A percentile compares a stretch with the other conserved stretches of the same genome.
Evolutionary conservation across 1,140 invertebrate species (phyloP).

Genomic region (Belonocnema kinseyi): DNA sequence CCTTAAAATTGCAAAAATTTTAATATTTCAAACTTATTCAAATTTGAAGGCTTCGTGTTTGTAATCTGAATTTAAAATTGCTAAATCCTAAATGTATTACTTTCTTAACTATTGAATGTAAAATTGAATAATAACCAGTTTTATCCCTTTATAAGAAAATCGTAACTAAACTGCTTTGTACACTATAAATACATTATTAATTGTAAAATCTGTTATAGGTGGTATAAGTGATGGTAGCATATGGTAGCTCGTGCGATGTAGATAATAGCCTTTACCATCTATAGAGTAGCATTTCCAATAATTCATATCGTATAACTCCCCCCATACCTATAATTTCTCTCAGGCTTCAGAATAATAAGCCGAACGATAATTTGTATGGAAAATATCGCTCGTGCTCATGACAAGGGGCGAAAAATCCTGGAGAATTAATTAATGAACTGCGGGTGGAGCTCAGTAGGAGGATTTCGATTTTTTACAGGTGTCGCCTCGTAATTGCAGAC

Average conservation of each 20-base stretch:
- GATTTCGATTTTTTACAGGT: not conserved
- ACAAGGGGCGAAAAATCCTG: not conserved
- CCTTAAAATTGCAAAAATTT: too few relatives aligned
- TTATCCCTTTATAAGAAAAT: not conserved
- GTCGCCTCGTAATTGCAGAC: constrained; percentile 20
- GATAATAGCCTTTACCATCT: constrained; percentile 28
- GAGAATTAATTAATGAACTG: constrained; percentile 31
- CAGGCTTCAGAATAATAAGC: constrained; percentile 16
- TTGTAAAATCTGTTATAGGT: too few relatives aligned
- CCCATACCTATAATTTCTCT: constrained; percentile 2
- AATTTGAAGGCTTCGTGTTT: too few relatives aligned
- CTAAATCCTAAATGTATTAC: too few relatives aligned
- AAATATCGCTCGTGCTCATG: constrained; percentile 8
- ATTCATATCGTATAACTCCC: constrained; percentile 19
- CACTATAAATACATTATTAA: constrained; percentile 1
- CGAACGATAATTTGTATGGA: constrained; percentile 22
- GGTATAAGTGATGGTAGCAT: not conserved
- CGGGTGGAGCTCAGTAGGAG: constrained; percentile 8
- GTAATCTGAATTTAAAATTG: too few relatives aligned
- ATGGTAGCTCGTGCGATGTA: constrained; percentile 8
- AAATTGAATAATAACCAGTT: too few relatives aligned
- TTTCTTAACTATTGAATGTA: too few relatives aligned
- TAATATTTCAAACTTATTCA: too few relatives aligned
- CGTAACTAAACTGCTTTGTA: not conserved
- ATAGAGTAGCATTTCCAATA: constrained; percentile 25